A percentile compares a stretch with the other conserved stretches of the same genome.
Evolutionary conservation across 2,113 vertebrate species (phyloP).

Genomic region (Gopherus flavomarginatus): DNA sequence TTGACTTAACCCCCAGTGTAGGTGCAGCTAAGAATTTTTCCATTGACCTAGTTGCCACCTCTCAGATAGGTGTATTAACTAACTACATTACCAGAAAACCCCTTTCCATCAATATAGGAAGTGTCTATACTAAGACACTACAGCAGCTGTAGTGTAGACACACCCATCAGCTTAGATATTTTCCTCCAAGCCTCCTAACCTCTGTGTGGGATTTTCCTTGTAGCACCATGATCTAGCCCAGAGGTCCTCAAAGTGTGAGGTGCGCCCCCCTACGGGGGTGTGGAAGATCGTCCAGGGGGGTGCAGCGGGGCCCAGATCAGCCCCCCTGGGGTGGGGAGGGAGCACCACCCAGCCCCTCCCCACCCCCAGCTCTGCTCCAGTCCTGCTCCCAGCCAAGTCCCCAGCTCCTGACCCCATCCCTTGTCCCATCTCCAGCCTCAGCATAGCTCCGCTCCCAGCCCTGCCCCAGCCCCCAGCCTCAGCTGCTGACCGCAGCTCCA

Average conservation of each 20-base stretch:
- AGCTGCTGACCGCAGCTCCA: fast-evolving
- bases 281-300: too few species aligned
- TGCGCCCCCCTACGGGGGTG: too few species aligned
- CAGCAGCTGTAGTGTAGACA: not conserved
- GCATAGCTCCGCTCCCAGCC: too few species aligned
- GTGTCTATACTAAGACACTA: not conserved
- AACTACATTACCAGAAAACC: not conserved
- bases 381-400: too few species aligned
- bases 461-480: too few species aligned
- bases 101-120: not conserved
- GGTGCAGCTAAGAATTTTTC: not conserved
- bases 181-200: not conserved
- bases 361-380: too few species aligned
- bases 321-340: too few species aligned
- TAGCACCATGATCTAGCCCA: not conserved
- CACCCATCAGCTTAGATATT: not conserved
- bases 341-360: too few species aligned
- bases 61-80: not conserved
- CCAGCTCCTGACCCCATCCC: too few species aligned
- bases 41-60: not conserved
- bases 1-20: not conserved
- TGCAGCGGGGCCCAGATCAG: too few species aligned
- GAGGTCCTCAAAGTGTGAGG: too few species aligned
- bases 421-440: too few species aligned
- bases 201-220: not conserved